A percentile compares a stretch with the other conserved stretches of the same genome.
Conservation (phyloP, 2,888 invertebrate genomes). For the Agrotis ipsilon region DNA sequence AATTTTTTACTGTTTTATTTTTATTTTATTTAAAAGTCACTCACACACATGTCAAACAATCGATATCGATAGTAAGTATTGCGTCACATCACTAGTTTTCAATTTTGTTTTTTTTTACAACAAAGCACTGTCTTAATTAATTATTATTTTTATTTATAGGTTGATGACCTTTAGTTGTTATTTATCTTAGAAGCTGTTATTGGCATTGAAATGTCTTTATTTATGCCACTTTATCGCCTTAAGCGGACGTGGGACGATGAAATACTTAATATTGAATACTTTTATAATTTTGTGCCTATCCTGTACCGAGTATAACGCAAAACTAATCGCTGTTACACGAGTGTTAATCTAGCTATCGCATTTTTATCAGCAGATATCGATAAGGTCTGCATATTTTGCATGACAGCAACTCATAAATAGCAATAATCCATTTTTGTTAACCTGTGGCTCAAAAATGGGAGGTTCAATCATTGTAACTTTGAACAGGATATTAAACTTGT, state of each 20-base stretch:
- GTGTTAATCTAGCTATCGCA: conserved; percentile 50
- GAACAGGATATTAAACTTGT: too few species aligned
- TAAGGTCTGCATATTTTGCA: conserved; percentile 58
- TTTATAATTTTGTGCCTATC: conserved; percentile 7
- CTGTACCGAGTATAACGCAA: conserved; percentile 37
- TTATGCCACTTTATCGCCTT: conserved; percentile 49
- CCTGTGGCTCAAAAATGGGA: neutral
- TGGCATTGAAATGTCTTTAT: conserved; percentile 61
- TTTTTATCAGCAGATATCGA: conserved; percentile 62
- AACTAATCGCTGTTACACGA: conserved; percentile 59
- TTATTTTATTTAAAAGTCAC: neutral
- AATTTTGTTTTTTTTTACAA: neutral
- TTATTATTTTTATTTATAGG: conserved; percentile 21
- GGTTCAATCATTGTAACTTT: too few species aligned
- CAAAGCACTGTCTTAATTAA: neutral
- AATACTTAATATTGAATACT: conserved; percentile 8
- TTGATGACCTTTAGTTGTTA: conserved; percentile 48
- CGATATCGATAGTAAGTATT: conserved; percentile 9
- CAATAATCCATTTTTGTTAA: conserved; percentile 4
- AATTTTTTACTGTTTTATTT: neutral
- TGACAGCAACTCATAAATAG: conserved; percentile 27
- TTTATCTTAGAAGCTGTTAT: conserved; percentile 43
- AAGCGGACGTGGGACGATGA: conserved; percentile 39
- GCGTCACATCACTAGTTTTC: conserved; percentile 48
- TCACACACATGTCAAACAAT: conserved; percentile 13